Conservation (phyloP, 2,113 vertebrate species). For the Gallinago media region DNA sequence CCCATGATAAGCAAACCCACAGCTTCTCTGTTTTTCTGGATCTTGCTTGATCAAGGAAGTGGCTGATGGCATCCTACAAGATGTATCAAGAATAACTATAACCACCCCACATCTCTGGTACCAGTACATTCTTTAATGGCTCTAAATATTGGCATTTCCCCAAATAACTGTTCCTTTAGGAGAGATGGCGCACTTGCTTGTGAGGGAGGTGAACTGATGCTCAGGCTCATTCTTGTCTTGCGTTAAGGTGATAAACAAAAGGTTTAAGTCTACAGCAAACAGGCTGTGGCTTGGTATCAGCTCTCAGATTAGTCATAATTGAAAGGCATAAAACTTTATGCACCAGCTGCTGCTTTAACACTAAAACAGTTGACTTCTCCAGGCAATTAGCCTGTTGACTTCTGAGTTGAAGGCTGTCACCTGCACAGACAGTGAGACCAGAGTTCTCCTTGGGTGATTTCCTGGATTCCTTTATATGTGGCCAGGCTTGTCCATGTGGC, state of each 20-base stretch:
- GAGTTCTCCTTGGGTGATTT: not conserved
- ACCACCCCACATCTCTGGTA: not conserved
- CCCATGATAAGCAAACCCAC: not conserved
- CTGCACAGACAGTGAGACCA: not conserved
- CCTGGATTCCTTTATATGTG: not conserved
- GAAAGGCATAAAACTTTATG: not conserved
- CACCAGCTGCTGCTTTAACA: not conserved
- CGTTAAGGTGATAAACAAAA: constrained; percentile 26
- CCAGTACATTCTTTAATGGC: not conserved
- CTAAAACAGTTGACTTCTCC: not conserved
- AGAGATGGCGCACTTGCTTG: not conserved
- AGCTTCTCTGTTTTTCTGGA: not conserved
- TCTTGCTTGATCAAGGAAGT: not conserved
- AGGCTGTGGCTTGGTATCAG: constrained; percentile 4
- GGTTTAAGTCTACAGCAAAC: not conserved
- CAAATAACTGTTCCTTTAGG: not conserved
- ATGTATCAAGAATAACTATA: not conserved
- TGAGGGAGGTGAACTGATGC: constrained; percentile 30
- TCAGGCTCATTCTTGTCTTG: constrained; percentile 10
- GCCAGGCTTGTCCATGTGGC: not conserved
- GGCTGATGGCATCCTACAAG: not conserved
- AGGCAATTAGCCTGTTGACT: not conserved
- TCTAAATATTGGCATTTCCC: not conserved
- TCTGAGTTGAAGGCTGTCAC: not conserved
- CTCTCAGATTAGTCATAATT: constrained; percentile 24